A percentile compares a stretch with the other conserved stretches of the same genome.
These are phyloP conservation scores for Odontamblyopus lacepedii DNA, from an alignment of 2,797 vertebrate genomes.

Conservation along the genomic window DNA sequence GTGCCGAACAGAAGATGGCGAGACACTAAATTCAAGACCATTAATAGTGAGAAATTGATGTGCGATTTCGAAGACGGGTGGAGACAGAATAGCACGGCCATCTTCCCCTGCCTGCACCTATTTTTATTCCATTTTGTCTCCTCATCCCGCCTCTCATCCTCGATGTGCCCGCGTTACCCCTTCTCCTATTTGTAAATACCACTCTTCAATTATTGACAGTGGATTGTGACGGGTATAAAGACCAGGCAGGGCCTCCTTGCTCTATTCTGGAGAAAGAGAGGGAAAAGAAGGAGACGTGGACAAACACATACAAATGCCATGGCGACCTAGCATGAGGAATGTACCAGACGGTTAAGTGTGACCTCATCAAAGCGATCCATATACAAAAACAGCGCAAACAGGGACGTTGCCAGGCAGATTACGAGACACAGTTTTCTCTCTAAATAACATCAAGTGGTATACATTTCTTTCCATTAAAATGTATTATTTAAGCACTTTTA, in stretches of 20 bases:
- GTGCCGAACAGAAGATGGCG: constrained; percentile 46
- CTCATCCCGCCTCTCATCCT: constrained; percentile 8
- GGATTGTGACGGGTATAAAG: constrained; percentile 69
- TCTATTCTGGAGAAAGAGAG: constrained; percentile 60
- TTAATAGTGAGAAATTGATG: constrained; percentile 55
- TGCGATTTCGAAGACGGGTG: constrained; percentile 56
- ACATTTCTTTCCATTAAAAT: too few species aligned
- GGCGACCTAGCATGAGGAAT: constrained; percentile 8
- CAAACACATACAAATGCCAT: constrained; percentile 35
- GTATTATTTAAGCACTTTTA: too few species aligned
- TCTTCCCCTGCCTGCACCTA: constrained; percentile 17
- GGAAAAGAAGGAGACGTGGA: constrained; percentile 34
- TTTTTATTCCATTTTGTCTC: constrained; percentile 1
- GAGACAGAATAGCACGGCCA: constrained; percentile 27
- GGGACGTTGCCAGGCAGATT: too few species aligned
- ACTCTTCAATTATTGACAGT: constrained; percentile 78
- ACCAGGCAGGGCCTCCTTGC: constrained; percentile 60
- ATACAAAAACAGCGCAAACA: too few species aligned
- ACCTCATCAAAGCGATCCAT: too few species aligned
- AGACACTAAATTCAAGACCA: constrained; percentile 55
- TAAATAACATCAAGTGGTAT: too few species aligned
- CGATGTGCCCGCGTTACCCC: constrained; percentile 20
- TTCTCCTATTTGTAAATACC: constrained; percentile 68
- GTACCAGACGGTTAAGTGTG: not conserved
- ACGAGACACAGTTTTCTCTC: too few species aligned